Percentiles rank a stretch among this genome's conserved stretches.
Evolutionary conservation across 2,113 vertebrate genomes (phyloP).

Genomic region (Eidolon helvum): DNA sequence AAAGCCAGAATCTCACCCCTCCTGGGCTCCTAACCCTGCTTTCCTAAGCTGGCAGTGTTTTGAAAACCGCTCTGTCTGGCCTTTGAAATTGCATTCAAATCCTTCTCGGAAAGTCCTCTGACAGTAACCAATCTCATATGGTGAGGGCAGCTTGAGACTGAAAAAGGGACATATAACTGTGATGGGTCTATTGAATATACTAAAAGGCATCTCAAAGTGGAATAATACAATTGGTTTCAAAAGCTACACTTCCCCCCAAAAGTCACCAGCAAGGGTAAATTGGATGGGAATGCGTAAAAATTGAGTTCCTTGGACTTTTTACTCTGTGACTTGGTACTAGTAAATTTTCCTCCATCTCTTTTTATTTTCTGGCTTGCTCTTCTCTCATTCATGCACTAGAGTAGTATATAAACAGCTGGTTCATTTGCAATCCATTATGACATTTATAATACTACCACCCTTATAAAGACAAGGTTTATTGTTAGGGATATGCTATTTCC

Average conservation of each 20-base stretch:
- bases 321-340: slow-evolving; percentile 45
- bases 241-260: slow-evolving; percentile 41
- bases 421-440: slow-evolving; percentile 60
- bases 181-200: slow-evolving; percentile 63
- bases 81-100: slow-evolving; percentile 76
- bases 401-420: slow-evolving; percentile 62
- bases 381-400: neutral
- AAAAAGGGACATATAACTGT: slow-evolving; percentile 51
- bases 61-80: slow-evolving; percentile 63
- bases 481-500: slow-evolving; percentile 27
- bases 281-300: slow-evolving; percentile 57
- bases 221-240: slow-evolving; percentile 69
- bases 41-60: slow-evolving; percentile 57
- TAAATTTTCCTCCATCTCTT: slow-evolving; percentile 54
- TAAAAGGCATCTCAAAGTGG: slow-evolving; percentile 53
- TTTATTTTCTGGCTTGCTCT: slow-evolving; percentile 37
- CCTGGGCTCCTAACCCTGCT: slow-evolving; percentile 39
- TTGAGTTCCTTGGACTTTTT: slow-evolving; percentile 61
- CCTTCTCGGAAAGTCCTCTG: slow-evolving; percentile 59
- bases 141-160: slow-evolving; percentile 62
- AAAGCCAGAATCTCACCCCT: slow-evolving; percentile 39
- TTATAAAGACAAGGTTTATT: slow-evolving; percentile 46
- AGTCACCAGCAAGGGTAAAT: slow-evolving; percentile 66
- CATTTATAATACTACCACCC: slow-evolving; percentile 50
- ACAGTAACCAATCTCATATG: slow-evolving; percentile 62